Conservation (phyloP, 2,888 invertebrate genomes). For the Hemithea aestivaria region DNA sequence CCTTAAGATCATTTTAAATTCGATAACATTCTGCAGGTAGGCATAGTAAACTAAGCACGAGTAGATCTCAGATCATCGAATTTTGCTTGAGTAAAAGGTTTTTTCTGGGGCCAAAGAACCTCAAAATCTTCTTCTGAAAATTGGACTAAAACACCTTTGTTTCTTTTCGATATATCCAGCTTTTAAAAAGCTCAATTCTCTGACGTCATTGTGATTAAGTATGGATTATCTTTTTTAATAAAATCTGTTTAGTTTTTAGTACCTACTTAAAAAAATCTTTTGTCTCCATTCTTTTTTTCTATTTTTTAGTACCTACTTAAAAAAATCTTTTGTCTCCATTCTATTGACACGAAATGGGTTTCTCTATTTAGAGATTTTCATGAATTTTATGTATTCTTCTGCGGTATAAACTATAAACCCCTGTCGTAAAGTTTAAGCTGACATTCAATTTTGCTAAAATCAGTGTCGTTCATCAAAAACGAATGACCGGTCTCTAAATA, state of each 20-base stretch:
- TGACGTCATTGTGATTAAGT: too few species aligned
- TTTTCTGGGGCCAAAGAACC: not conserved
- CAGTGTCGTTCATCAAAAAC: slow-evolving; percentile 23
- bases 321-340: slow-evolving; percentile 15
- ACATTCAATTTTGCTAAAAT: slow-evolving; percentile 23
- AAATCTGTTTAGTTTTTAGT: too few species aligned
- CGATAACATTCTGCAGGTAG: not conserved
- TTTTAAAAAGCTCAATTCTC: too few species aligned
- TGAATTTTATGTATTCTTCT: slow-evolving; percentile 18
- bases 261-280: too few species aligned
- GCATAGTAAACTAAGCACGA: not conserved
- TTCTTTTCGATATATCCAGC: not conserved
- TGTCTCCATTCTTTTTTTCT: too few species aligned
- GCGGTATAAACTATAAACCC: slow-evolving; percentile 18
- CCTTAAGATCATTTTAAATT: not conserved
- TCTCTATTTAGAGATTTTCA: slow-evolving; percentile 17
- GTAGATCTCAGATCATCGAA: too few species aligned
- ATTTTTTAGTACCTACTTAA: not conserved
- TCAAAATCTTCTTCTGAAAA: not conserved
- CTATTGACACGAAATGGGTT: slow-evolving; percentile 16
- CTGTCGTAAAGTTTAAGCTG: slow-evolving; percentile 19
- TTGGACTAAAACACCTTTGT: not conserved
- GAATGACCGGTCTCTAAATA: slow-evolving; percentile 16
- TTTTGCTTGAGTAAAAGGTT: not conserved
- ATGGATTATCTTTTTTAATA: not conserved